A percentile compares a stretch with the other conserved stretches of the same genome.
Evolutionary conservation across 2,797 vertebrate species (phyloP).

Genomic region (Lacerta agilis): DNA sequence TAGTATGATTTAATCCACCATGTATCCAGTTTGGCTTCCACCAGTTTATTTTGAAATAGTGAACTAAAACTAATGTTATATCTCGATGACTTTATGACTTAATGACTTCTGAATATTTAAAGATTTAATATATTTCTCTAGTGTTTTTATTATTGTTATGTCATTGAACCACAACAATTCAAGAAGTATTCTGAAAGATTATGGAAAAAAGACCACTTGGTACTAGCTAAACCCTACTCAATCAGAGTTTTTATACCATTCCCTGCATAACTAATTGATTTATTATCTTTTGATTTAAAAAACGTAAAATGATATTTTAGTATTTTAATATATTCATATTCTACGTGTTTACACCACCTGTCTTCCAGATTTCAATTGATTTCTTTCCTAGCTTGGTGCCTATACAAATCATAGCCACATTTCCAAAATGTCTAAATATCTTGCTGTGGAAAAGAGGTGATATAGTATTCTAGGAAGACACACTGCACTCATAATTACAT

Average conservation of each 20-base stretch:
- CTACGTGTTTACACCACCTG: background rate
- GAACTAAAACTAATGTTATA: constrained; percentile 46
- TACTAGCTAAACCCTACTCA: constrained; percentile 55
- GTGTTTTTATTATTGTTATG: constrained; percentile 55
- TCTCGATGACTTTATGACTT: constrained; percentile 44
- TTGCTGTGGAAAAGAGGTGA: background rate
- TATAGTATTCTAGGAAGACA: background rate
- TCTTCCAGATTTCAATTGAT: constrained; percentile 53
- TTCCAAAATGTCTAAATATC: constrained; percentile 23
- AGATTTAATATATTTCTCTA: constrained; percentile 55
- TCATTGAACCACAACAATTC: constrained; percentile 54
- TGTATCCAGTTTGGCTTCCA: constrained; percentile 32
- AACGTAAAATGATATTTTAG: background rate
- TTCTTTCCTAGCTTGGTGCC: constrained; percentile 40
- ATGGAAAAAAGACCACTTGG: constrained; percentile 42
- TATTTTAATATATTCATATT: background rate
- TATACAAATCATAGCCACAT: constrained; percentile 19
- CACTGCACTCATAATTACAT: background rate
- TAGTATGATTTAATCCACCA: constrained; percentile 29
- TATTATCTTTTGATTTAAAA: constrained; percentile 47
- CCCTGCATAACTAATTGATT: constrained; percentile 59
- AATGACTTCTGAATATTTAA: constrained; percentile 52
- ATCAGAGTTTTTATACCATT: constrained; percentile 52
- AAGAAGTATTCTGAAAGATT: constrained; percentile 52
- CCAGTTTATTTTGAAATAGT: constrained; percentile 45